Evolutionary conservation across 2,888 invertebrate genomes (phyloP).

Genomic region (Bombylius discolor): DNA sequence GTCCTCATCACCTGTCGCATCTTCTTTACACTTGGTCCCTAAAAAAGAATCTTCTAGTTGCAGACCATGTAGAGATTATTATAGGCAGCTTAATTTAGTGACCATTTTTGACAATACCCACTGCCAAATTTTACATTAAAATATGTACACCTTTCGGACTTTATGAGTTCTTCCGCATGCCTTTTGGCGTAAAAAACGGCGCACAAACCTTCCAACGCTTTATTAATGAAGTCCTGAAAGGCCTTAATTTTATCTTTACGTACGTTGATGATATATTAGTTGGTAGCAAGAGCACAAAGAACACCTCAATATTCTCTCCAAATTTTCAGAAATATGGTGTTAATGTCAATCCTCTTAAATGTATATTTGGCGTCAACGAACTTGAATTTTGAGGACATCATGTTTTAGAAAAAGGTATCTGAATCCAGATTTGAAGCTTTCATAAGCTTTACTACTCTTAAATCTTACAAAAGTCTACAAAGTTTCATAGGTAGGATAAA

Average conservation of each 20-base stretch:
- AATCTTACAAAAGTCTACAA: neutral
- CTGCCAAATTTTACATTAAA: neutral
- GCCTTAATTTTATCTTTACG: slow-evolving; percentile 13
- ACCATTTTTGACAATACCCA: slow-evolving; percentile 15
- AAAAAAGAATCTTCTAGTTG: too few species aligned
- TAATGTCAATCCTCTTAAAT: slow-evolving; percentile 14
- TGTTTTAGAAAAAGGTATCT: neutral
- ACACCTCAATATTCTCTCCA: slow-evolving; percentile 11
- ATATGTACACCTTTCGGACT: slow-evolving; percentile 25
- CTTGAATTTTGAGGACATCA: neutral
- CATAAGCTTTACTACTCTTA: neutral
- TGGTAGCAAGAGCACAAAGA: slow-evolving; percentile 14
- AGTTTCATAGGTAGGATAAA: neutral
- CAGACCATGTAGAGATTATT: too few species aligned
- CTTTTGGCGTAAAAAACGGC: slow-evolving; percentile 21
- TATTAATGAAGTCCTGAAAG: slow-evolving; percentile 15
- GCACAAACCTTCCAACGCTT: too few species aligned
- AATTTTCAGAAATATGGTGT: slow-evolving; percentile 15
- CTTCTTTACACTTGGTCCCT: too few species aligned
- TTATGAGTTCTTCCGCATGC: slow-evolving; percentile 22
- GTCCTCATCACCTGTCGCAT: too few species aligned
- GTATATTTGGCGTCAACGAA: slow-evolving; percentile 1
- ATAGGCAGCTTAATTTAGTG: too few species aligned
- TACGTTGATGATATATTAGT: slow-evolving; percentile 21
- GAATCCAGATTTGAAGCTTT: neutral